Conservation (phyloP, 2,888 invertebrate genomes). For the Pegoplata infirma region DNA sequence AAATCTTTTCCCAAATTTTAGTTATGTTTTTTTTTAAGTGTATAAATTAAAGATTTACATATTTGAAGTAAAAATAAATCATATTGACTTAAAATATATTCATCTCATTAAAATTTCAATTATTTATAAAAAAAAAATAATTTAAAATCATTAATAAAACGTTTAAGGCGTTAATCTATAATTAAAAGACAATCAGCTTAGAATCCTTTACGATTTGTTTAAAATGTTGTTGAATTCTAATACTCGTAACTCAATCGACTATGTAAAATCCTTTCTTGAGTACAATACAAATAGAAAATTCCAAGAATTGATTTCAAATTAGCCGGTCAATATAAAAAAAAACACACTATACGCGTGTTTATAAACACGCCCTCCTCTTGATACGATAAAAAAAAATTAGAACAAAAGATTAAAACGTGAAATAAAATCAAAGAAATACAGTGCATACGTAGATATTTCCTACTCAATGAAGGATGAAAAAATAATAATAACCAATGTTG, state of each 20-base stretch:
- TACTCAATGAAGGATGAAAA: conserved; percentile 32
- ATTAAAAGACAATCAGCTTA: conserved; percentile 54
- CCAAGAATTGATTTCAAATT: conserved; percentile 59
- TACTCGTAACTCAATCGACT: too few species aligned
- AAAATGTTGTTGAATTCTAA: too few species aligned
- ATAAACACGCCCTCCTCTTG: conserved; percentile 25
- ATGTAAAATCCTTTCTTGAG: conserved; percentile 15
- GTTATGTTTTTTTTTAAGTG: too few species aligned
- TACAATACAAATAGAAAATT: conserved; percentile 49
- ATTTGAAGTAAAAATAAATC: too few species aligned
- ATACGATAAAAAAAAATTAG: conserved; percentile 7
- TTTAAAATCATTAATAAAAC: conserved; percentile 30
- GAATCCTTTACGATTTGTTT: conserved; percentile 12
- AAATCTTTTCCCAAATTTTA: too few species aligned
- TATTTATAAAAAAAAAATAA: background rate
- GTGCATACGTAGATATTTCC: conserved; percentile 4
- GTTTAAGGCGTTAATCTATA: conserved; percentile 60
- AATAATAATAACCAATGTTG: too few species aligned
- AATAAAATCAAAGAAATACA: conserved; percentile 30
- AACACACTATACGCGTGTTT: conserved; percentile 39
- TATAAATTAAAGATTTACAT: too few species aligned
- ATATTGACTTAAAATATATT: too few species aligned
- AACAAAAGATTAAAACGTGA: conserved; percentile 55
- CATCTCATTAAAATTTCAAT: background rate
- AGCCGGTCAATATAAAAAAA: conserved; percentile 36